Conservation (phyloP, 1,140 invertebrate species). For the Tetraneura akinire region DNA sequence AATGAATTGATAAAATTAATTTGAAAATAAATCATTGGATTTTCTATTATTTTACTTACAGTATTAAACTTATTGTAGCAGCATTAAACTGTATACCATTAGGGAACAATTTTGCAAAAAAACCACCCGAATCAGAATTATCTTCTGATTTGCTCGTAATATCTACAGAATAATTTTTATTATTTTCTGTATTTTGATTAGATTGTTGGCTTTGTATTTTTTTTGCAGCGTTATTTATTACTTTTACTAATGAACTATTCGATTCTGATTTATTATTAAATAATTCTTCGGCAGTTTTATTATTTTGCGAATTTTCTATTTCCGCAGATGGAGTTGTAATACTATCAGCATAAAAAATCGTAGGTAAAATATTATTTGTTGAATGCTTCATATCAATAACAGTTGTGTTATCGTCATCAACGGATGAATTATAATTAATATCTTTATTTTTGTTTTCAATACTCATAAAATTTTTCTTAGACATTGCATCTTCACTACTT, state of each 20-base stretch:
- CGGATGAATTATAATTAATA: neutral
- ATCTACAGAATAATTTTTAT: neutral
- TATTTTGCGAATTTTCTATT: no score
- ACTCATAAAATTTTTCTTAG: neutral
- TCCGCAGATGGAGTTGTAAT: neutral
- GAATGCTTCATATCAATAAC: neutral
- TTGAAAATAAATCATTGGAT: neutral
- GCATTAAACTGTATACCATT: neutral
- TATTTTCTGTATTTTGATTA: neutral
- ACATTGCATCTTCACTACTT: neutral
- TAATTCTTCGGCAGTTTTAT: no score
- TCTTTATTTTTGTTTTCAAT: neutral
- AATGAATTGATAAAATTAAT: neutral
- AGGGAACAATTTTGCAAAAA: neutral
- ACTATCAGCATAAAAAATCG: neutral
- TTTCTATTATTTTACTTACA: slow-evolving; percentile 6
- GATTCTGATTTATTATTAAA: neutral
- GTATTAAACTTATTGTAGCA: neutral
- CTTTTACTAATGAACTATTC: neutral
- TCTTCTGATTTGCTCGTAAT: neutral
- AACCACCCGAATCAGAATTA: neutral
- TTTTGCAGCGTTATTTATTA: neutral
- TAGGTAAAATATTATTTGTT: no score
- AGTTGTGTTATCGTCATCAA: no score
- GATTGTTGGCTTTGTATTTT: neutral